A percentile compares a stretch with the other conserved stretches of the same genome.
phyloP scores from a whole-genome alignment of 2,113 vertebrate species.

The Cettia cetti region DNA sequence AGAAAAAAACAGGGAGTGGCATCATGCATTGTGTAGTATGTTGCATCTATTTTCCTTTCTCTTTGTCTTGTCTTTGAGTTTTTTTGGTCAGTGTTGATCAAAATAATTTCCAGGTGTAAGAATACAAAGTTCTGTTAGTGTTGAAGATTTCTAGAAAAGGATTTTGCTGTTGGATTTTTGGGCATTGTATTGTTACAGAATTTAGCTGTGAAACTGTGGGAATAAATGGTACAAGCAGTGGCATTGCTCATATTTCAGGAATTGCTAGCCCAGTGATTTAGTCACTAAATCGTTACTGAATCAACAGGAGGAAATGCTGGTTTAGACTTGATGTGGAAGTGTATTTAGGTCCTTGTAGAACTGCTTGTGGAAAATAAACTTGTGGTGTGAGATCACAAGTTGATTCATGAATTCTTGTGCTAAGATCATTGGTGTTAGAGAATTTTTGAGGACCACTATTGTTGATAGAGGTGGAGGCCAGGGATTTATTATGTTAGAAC shows the following conservation, averaged over 20 bases:
- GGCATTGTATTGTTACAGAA: background rate
- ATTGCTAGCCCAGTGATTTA: background rate
- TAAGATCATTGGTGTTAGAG: background rate
- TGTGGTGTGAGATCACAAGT: background rate
- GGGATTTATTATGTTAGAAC: background rate
- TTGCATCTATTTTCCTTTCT: background rate
- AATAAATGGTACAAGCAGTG: background rate
- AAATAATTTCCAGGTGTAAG: background rate
- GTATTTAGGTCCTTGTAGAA: background rate
- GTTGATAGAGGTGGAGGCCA: background rate
- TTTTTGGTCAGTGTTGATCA: background rate
- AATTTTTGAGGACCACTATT: background rate
- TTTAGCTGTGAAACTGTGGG: background rate
- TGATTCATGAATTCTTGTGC: background rate
- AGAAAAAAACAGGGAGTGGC: background rate
- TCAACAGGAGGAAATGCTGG: background rate
- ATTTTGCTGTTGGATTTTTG: background rate
- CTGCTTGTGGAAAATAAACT: background rate
- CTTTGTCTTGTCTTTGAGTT: background rate
- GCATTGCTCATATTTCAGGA: background rate
- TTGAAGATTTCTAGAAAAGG: background rate
- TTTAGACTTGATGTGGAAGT: background rate
- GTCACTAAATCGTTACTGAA: background rate
- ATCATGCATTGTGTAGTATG: background rate
- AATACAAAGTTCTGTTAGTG: background rate